Base-by-base conservation (phyloP, 1,140 invertebrate species). In the Brachionus koreanus region DNA sequence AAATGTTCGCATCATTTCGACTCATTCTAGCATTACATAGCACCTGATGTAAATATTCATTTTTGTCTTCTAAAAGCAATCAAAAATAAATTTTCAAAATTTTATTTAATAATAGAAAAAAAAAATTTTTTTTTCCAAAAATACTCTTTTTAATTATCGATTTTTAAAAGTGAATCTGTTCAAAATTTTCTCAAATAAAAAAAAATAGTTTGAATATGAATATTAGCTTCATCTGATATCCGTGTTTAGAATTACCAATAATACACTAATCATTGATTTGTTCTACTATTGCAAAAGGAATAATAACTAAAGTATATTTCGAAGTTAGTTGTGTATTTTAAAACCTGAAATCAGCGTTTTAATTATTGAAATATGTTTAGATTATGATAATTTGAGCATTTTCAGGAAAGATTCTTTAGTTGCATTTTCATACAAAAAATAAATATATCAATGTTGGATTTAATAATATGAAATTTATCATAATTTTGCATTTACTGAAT, bases 401-500 rank as follows among this genome's bases (percentile, higher is more conserved):
- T 57, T 57, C 5, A 57, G 49, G 49, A 57, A 49, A 57, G 49
- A 57, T 23, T 57, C n/a, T 16, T 57, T n/a, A 57, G 19, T 19
- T 23, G n/a, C 7, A 57, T 57, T 57, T 57, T 57, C n/a, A 19
- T 57, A 57, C 49, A 57, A 57, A 57, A 42, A 42, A 42, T 3
- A 42, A 42, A 57, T 57, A 52, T 52, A 57, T 19, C 49, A 57
- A 25, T 23, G n/a, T 9, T 57, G 16, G 19, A 9, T 57, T 57
- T 57, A 57, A 57, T 57, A 19, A 19, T 25, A 19, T 57, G n/a
- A 7, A 16, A 19, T 52, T 57, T 57, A 57, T 57, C 49, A 57
- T 57, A 57, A 57, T 57, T 57, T 57, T 25, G 49, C 49, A 57
- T 57, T 57, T 57, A n/a, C n/a, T n/a, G n/a, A n/a, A n/a, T n/a